Conservation (phyloP, 1,140 invertebrate species). For the Papilio dardanus region DNA sequence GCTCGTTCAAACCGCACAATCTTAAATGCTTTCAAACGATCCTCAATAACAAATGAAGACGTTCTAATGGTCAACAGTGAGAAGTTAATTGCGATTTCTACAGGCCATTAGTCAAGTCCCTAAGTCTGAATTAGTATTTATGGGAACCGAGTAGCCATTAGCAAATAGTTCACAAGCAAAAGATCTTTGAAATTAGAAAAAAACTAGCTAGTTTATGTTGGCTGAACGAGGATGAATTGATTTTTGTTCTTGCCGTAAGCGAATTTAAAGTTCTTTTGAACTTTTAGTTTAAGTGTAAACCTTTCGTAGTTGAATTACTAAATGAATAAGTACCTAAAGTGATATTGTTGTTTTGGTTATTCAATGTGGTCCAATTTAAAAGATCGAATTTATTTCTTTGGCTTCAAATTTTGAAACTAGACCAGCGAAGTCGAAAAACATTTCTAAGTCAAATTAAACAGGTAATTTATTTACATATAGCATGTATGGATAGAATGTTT, state of each 20-base stretch:
- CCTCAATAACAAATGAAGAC: conserved; percentile 13
- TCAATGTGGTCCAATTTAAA: too few relatives aligned
- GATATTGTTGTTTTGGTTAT: too few relatives aligned
- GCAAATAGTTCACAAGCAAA: conserved; percentile 2
- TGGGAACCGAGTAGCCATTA: conserved; percentile 11
- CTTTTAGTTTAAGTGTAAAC: too few relatives aligned
- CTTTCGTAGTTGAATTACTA: too few relatives aligned
- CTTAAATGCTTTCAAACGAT: not conserved
- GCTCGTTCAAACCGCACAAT: not conserved
- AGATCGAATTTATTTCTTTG: too few relatives aligned
- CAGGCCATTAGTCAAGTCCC: conserved; percentile 5
- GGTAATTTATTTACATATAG: not conserved
- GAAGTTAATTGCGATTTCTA: not conserved
- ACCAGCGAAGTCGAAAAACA: not conserved
- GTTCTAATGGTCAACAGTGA: not conserved
- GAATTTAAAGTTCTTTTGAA: not conserved
- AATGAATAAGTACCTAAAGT: too few relatives aligned
- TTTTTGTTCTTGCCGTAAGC: not conserved
- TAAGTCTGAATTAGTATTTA: conserved; percentile 24
- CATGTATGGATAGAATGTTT: not conserved
- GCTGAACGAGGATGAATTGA: not conserved
- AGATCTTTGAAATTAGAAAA: conserved; percentile 3
- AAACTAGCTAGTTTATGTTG: not conserved
- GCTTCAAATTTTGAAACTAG: not conserved
- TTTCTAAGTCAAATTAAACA: too few relatives aligned